phyloP scores from a whole-genome alignment of 2,888 invertebrate genomes.

The Pardosa pseudoannulata region DNA sequence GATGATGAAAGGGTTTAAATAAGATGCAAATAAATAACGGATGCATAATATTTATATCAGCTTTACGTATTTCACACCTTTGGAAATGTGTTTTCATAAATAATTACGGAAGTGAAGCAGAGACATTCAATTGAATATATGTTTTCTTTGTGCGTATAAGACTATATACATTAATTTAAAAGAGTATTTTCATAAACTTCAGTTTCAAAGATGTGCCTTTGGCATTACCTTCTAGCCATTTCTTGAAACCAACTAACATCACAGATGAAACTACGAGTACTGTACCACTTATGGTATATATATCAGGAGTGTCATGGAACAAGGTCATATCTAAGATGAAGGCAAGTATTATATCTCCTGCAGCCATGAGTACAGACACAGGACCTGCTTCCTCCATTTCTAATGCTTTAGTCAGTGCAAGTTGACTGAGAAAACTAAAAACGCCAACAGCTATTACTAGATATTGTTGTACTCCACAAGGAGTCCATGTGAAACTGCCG shows the following conservation, averaged over 20 bases:
- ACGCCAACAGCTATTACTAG: slow-evolving; percentile 81
- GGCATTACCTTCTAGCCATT: slow-evolving; percentile 89
- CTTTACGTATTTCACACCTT: too few species aligned
- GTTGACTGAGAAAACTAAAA: slow-evolving; percentile 74
- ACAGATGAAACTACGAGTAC: slow-evolving; percentile 90
- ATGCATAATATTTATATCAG: too few species aligned
- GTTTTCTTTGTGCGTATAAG: neutral
- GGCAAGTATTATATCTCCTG: slow-evolving; percentile 93
- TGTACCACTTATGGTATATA: slow-evolving; percentile 88
- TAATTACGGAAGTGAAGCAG: too few species aligned
- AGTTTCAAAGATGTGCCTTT: slow-evolving; percentile 76
- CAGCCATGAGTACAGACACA: slow-evolving; percentile 89
- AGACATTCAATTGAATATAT: too few species aligned
- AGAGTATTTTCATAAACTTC: slow-evolving; percentile 46
- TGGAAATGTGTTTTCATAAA: too few species aligned
- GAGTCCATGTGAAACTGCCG: slow-evolving; percentile 88
- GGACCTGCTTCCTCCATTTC: slow-evolving; percentile 95
- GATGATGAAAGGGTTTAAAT: too few species aligned
- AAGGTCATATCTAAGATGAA: slow-evolving; percentile 93
- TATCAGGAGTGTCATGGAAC: slow-evolving; percentile 90
- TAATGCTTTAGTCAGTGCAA: slow-evolving; percentile 87
- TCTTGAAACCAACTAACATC: slow-evolving; percentile 88
- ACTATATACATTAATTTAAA: neutral
- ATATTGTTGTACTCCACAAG: slow-evolving; percentile 87
- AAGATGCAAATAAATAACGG: too few species aligned